Percentiles rank a stretch among this genome's conserved stretches.
Evolutionary conservation across 1,140 invertebrate genomes (phyloP).

Genomic region (Heliothis virescens): DNA sequence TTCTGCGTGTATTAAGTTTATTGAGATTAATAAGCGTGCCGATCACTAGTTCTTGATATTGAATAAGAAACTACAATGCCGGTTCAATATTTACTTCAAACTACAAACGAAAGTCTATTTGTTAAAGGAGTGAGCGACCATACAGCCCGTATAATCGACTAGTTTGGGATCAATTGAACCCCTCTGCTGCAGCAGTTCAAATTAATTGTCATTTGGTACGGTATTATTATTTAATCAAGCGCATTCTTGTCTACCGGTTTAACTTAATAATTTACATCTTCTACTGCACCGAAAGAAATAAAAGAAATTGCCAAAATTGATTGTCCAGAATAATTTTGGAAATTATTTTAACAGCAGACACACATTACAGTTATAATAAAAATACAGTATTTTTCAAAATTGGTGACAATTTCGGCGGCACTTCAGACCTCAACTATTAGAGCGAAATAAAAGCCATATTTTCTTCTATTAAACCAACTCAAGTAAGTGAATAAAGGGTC

Average conservation of each 20-base stretch:
- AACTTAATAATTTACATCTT: neutral
- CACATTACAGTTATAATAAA: too few relatives aligned
- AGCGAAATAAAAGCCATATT: slow-evolving; percentile 3
- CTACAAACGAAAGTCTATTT: neutral
- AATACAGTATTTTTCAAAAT: too few relatives aligned
- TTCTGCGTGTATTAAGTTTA: slow-evolving; percentile 1
- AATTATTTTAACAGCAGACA: too few relatives aligned
- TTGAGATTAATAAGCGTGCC: neutral
- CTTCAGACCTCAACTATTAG: neutral
- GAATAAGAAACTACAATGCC: neutral
- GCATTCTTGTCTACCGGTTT: neutral
- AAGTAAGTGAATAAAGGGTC: slow-evolving; percentile 74
- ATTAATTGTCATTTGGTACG: slow-evolving; percentile 37
- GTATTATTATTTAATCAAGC: slow-evolving; percentile 38
- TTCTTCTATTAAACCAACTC: slow-evolving; percentile 27
- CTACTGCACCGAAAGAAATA: too few relatives aligned
- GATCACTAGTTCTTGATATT: neutral
- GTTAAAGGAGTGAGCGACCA: neutral
- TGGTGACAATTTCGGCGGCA: neutral
- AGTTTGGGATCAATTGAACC: slow-evolving; percentile 35
- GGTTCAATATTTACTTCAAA: neutral
- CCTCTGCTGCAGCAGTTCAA: neutral
- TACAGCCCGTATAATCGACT: slow-evolving; percentile 11
- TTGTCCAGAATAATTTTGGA: too few relatives aligned
- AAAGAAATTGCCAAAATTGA: too few relatives aligned